Base-by-base conservation (phyloP, 2,888 invertebrate genomes). In the Sminthurides aquaticus region DNA sequence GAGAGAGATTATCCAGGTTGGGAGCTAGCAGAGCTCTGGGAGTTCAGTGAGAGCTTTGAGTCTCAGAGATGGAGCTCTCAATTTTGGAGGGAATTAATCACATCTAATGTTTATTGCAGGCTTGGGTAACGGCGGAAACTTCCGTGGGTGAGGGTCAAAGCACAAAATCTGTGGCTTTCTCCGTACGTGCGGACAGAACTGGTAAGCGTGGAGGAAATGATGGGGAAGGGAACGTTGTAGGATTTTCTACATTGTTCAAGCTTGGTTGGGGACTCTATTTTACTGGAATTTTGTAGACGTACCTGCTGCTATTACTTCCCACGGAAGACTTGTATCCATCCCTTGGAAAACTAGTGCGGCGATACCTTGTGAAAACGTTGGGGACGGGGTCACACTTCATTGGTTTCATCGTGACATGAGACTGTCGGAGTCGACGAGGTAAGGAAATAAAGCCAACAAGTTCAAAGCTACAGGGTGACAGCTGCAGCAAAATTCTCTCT, bases 221-320 rank as follows among this genome's bases (percentile, higher is more conserved):
- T 56, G n/a, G n/a, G n/a, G n/a, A n/a, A n/a, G n/a, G n/a, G n/a
- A n/a, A n/a, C n/a, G n/a, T n/a, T n/a, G n/a, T n/a, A n/a, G n/a
- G n/a, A n/a, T n/a, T n/a, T n/a, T n/a, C n/a, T 22, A 18, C 5
- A 52, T 56, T 56, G 56, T 34, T 34, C 43, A 15, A 11, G 43
- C 5, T 34, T 34, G n/a, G n/a, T n/a, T n/a, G n/a, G n/a, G 25
- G 22, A 55, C 25, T 48, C 24, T n/a, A 18, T 65, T 43, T 22
- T 15, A 52, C 49, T 61, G 59, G 5, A 76, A 77, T 63, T 57
- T 68, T 68, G 28, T 52, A 60, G 1, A 72, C 81, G 84, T 85
- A 57, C 85, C 87, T 18, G 87, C 87, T 0, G 81, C 85, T 67
- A 87, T 88, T 64, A 84, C 85, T 18, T 87, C 88, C 1, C 87